These are phyloP conservation scores for Papilio aristodemus DNA, from an alignment of 1,140 invertebrate species.

Conservation along the genomic window DNA sequence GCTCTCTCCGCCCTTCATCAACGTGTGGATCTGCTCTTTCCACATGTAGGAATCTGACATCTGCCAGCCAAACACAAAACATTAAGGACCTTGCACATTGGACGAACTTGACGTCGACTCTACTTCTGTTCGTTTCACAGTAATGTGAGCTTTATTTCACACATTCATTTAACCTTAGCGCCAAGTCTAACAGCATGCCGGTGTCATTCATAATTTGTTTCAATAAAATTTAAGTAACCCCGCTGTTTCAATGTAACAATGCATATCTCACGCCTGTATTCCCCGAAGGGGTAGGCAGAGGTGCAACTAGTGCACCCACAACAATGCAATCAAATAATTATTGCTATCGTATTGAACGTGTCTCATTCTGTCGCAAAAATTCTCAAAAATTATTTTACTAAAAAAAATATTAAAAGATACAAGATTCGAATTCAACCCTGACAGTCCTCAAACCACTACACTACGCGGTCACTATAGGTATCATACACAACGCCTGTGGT, in stretches of 20 bases:
- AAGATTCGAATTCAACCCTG: not conserved
- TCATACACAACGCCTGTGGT: not conserved
- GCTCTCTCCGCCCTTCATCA: conserved; percentile 82
- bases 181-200: not conserved
- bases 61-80: conserved; percentile 39
- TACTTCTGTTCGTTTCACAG: too few species aligned
- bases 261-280: too few species aligned
- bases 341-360: too few species aligned
- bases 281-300: too few species aligned
- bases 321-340: too few species aligned
- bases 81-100: not conserved
- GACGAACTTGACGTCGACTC: too few species aligned
- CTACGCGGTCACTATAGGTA: not conserved
- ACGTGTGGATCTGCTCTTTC: conserved; percentile 79
- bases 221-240: not conserved
- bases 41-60: conserved; percentile 78
- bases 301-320: too few species aligned
- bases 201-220: not conserved
- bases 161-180: not conserved
- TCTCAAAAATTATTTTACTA: not conserved
- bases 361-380: too few species aligned
- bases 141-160: too few species aligned
- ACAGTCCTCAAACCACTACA: not conserved
- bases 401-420: not conserved
- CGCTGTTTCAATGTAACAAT: not conserved